A percentile compares a stretch with the other conserved stretches of the same genome.
Evolutionary conservation across 2,888 invertebrate genomes (phyloP).

Genomic region (Drosophila nigricruria): DNA sequence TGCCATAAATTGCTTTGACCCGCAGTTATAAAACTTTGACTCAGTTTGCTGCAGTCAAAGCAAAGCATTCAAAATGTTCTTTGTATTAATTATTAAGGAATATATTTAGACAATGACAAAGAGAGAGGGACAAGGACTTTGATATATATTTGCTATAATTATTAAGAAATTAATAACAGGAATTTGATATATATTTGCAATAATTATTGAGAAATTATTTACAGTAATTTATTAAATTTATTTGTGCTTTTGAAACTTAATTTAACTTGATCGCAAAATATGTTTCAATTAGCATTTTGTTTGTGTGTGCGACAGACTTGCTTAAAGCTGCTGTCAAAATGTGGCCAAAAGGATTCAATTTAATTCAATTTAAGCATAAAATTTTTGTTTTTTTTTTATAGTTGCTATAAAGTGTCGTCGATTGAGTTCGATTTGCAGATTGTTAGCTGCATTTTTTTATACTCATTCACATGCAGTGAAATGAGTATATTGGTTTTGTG

Average conservation of each 20-base stretch:
- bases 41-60: neutral
- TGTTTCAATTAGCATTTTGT: neutral
- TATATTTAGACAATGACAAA: neutral
- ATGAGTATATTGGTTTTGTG: no score
- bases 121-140: neutral
- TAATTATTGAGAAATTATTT: neutral
- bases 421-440: conserved; percentile 11
- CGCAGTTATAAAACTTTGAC: conserved; percentile 61
- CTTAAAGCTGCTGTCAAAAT: neutral
- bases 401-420: neutral
- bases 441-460: neutral
- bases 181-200: neutral
- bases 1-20: conserved; percentile 60
- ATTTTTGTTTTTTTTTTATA: conserved; percentile 8
- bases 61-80: neutral
- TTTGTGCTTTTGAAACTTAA: neutral
- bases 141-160: neutral
- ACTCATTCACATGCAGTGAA: no score
- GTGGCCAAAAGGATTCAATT: neutral
- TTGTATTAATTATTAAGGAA: conserved; percentile 6
- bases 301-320: no score
- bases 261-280: neutral
- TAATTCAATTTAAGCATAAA: neutral
- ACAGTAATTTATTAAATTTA: neutral
- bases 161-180: neutral